Conservation (phyloP, 2,797 vertebrate genomes). For the Propithecus deckenii region DNA sequence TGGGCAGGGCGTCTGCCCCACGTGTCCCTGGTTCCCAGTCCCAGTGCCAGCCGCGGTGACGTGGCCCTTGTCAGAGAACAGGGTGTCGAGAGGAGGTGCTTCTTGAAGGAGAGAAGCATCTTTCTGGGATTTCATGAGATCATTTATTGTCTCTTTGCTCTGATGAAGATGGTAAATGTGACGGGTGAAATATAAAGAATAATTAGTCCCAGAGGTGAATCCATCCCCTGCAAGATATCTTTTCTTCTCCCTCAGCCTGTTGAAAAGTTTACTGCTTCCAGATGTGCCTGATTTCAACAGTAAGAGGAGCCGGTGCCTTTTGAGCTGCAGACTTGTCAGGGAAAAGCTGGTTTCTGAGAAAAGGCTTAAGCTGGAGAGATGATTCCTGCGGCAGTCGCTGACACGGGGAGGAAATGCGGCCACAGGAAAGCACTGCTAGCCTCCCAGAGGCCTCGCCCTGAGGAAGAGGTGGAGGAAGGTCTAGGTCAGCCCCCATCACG, state of each 20-base stretch:
- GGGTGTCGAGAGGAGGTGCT: slow-evolving; percentile 72
- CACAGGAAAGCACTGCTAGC: neutral
- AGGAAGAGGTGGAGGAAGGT: slow-evolving; percentile 30
- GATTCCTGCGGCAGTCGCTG: neutral
- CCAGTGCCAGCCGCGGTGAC: neutral
- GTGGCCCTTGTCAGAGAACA: slow-evolving; percentile 63
- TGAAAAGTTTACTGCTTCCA: slow-evolving; percentile 79
- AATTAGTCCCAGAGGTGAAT: slow-evolving; percentile 81
- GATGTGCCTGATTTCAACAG: slow-evolving; percentile 72
- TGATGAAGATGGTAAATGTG: slow-evolving; percentile 80
- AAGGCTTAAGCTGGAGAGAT: neutral
- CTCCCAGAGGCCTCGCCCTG: neutral
- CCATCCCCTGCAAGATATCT: slow-evolving; percentile 73
- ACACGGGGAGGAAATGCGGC: neutral
- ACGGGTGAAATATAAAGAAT: slow-evolving; percentile 80
- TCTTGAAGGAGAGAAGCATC: slow-evolving; percentile 67
- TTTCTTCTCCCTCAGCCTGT: slow-evolving; percentile 67
- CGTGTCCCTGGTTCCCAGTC: neutral
- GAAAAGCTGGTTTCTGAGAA: slow-evolving; percentile 55
- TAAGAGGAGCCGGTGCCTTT: slow-evolving; percentile 29
- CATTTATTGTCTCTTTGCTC: slow-evolving; percentile 82
- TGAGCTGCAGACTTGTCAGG: slow-evolving; percentile 57
- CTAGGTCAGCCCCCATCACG: neutral
- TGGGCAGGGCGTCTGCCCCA: neutral
- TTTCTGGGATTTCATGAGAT: slow-evolving; percentile 83